Conservation (phyloP, 1,140 invertebrate genomes). For the Thaumatotibia leucotreta region DNA sequence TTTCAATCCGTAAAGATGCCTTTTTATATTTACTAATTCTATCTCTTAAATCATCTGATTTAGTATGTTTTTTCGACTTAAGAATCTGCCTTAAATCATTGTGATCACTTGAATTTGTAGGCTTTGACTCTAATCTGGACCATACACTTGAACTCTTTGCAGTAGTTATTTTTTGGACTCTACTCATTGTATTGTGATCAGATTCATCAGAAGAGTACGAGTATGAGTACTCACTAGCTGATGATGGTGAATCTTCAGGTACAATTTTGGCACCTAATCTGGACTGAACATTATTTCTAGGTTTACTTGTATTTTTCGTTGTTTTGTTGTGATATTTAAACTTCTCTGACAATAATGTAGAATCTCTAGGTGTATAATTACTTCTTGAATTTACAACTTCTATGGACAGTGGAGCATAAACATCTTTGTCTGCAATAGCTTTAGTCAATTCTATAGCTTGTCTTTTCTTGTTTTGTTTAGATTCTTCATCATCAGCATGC, state of each 20-base stretch:
- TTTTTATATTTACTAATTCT: conserved; percentile 61
- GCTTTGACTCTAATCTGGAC: conserved; percentile 74
- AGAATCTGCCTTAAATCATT: conserved; percentile 60
- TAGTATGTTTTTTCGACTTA: conserved; percentile 50
- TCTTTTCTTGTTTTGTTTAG: conserved; percentile 74
- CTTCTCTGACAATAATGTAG: conserved; percentile 53
- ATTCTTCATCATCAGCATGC: conserved; percentile 92
- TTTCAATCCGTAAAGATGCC: conserved; percentile 71
- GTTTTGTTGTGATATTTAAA: conserved; percentile 41
- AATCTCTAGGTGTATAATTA: conserved; percentile 39
- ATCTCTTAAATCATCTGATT: conserved; percentile 57
- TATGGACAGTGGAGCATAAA: conserved; percentile 58
- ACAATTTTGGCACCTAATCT: conserved; percentile 49
- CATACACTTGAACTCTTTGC: conserved; percentile 70
- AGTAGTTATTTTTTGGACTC: conserved; percentile 56
- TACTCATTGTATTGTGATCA: conserved; percentile 54
- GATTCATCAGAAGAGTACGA: conserved; percentile 37
- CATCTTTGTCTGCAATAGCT: conserved; percentile 42
- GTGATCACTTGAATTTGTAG: conserved; percentile 24
- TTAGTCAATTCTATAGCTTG: conserved; percentile 39
- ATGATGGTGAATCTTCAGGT: conserved; percentile 19
- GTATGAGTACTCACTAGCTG: conserved; percentile 40
- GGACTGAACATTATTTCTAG: conserved; percentile 42
- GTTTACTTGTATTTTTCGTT: conserved; percentile 18
- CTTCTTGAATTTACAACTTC: conserved; percentile 54